Conservation (phyloP, 2,113 vertebrate genomes). For the Typhlomys cinereus region DNA sequence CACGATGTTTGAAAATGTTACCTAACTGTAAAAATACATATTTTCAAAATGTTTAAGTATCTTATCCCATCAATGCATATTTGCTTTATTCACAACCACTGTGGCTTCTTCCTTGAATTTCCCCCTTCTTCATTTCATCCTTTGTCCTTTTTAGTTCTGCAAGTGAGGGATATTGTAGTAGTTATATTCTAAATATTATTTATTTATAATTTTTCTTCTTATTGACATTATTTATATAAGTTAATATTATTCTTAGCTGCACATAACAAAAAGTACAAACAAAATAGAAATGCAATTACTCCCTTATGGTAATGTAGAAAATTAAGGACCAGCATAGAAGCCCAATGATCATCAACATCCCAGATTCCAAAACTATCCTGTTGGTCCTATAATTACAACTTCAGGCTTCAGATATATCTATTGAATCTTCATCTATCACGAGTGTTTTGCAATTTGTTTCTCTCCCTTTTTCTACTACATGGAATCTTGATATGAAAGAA, state of each 20-base stretch:
- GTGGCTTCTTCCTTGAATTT: neutral
- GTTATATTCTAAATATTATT: neutral
- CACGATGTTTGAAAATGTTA: neutral
- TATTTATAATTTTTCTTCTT: constrained; percentile 23
- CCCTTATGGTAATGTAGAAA: neutral
- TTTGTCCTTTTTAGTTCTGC: constrained; percentile 11
- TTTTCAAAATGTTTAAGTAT: neutral
- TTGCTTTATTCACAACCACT: neutral
- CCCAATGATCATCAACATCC: neutral
- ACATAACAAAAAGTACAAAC: constrained; percentile 13
- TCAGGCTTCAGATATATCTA: neutral
- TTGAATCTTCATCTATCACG: neutral
- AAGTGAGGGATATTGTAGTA: neutral
- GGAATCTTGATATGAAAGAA: neutral
- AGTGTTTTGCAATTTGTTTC: neutral
- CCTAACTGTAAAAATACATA: constrained; percentile 20
- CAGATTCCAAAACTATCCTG: neutral
- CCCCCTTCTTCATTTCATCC: neutral
- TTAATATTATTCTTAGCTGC: neutral
- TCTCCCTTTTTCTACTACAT: neutral
- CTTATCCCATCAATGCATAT: neutral
- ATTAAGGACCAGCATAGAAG: neutral
- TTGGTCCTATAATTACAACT: neutral
- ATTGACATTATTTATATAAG: constrained; percentile 8
- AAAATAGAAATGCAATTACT: neutral